phyloP scores from a whole-genome alignment of 2,888 invertebrate genomes.

The Hirtodrosophila trivittata region DNA sequence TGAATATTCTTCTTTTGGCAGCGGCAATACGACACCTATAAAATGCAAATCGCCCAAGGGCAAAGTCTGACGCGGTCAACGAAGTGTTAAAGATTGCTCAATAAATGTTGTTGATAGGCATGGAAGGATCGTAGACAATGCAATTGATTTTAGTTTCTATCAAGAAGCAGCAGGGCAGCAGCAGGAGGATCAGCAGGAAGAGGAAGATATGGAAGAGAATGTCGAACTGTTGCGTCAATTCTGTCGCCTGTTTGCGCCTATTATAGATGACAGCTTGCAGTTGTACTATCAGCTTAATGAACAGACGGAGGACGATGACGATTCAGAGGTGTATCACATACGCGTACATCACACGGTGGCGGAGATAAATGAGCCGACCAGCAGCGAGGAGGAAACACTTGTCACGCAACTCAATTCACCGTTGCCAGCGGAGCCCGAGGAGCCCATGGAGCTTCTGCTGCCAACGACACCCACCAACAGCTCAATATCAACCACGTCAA shows the following conservation, averaged over 20 bases:
- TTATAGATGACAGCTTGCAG: slow-evolving; percentile 60
- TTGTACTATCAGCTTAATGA: slow-evolving; percentile 72
- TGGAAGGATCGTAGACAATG: slow-evolving; percentile 58
- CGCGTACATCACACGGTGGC: slow-evolving; percentile 74
- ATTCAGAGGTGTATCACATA: slow-evolving; percentile 62
- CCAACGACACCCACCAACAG: slow-evolving; percentile 34
- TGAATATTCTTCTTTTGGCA: slow-evolving; percentile 8
- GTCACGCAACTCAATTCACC: slow-evolving; percentile 48
- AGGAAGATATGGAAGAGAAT: slow-evolving; percentile 16
- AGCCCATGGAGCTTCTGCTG: slow-evolving; percentile 13
- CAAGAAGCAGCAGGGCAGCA: slow-evolving; percentile 38
- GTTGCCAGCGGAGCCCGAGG: slow-evolving; percentile 19
- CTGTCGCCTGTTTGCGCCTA: slow-evolving; percentile 66
- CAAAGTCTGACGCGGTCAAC: slow-evolving; percentile 84
- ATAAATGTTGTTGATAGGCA: slow-evolving; percentile 73
- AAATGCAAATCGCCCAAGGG: slow-evolving; percentile 82
- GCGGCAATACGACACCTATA: slow-evolving; percentile 78
- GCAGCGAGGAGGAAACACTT: slow-evolving; percentile 64
- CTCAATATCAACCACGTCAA: slow-evolving; percentile 69
- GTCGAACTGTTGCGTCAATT: slow-evolving; percentile 70
- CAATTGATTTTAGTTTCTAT: slow-evolving; percentile 68
- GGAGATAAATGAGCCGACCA: slow-evolving; percentile 67
- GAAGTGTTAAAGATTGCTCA: slow-evolving; percentile 84
- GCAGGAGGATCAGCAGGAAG: slow-evolving; percentile 5
- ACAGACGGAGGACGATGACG: slow-evolving; percentile 27